A percentile compares a stretch with the other conserved stretches of the same genome.
Evolutionary conservation across 2,113 vertebrate species (phyloP).

Genomic region (Otocyon megalotis): DNA sequence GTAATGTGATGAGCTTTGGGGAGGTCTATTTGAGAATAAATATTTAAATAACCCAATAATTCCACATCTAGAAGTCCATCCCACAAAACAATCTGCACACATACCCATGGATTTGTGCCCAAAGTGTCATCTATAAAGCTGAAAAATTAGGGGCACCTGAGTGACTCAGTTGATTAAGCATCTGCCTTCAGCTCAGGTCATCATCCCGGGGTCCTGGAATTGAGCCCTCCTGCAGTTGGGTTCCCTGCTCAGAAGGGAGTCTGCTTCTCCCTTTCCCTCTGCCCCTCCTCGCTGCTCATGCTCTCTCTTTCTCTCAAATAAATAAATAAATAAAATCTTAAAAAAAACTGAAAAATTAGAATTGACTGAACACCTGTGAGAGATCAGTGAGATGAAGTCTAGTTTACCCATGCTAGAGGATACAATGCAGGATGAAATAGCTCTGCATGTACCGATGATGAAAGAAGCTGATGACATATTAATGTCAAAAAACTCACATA

Average conservation of each 20-base stretch:
- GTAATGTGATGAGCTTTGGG: not conserved
- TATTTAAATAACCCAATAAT: not conserved
- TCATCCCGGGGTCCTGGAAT: not conserved
- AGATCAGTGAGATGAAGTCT: not conserved
- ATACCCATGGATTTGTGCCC: not conserved
- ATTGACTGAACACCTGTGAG: not conserved
- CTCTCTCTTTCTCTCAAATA: not conserved
- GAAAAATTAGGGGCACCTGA: not conserved
- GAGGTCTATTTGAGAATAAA: not conserved
- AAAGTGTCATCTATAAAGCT: not conserved
- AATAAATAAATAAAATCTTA: not conserved
- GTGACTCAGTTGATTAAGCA: not conserved
- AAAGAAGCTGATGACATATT: not conserved
- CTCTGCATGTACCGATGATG: rapidly evolving
- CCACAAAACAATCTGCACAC: not conserved
- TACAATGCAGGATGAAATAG: rapidly evolving
- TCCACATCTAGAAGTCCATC: not conserved
- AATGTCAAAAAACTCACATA: not conserved
- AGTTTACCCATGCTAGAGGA: rapidly evolving
- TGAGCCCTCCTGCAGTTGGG: not conserved
- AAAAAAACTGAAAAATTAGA: not conserved
- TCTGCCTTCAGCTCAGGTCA: not conserved
- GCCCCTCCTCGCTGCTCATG: not conserved
- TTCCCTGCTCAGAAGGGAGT: not conserved
- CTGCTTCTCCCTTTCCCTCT: not conserved